phyloP scores from a whole-genome alignment of 2,888 invertebrate species.

The Polyommatus iphigenia region DNA sequence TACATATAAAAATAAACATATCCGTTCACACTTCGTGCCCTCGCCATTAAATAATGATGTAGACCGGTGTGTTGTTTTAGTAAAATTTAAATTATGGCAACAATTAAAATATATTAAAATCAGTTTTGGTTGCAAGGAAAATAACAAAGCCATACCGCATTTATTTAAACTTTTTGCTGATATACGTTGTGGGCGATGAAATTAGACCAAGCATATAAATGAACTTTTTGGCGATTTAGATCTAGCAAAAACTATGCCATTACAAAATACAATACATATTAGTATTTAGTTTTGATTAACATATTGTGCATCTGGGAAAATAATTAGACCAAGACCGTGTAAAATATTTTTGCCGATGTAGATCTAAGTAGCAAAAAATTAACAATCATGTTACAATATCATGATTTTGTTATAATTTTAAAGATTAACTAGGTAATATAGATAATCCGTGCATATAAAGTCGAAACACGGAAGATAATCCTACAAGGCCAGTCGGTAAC shows the following conservation, averaged over 20 bases:
- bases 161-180: background rate
- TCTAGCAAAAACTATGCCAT: no score
- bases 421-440: background rate
- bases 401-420: background rate
- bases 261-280: background rate
- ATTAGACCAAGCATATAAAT: background rate
- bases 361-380: background rate
- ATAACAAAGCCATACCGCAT: background rate
- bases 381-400: background rate
- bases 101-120: background rate
- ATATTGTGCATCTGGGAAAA: no score
- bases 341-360: background rate
- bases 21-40: background rate
- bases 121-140: background rate
- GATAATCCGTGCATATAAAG: background rate
- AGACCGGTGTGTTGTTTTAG: background rate
- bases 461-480: slow-evolving; percentile 13
- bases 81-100: background rate
- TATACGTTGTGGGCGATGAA: background rate
- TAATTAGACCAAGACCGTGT: background rate
- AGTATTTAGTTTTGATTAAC: background rate
- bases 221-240: background rate
- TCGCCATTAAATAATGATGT: background rate
- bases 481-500: slow-evolving; percentile 23
- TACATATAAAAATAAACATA: background rate